Conservation (phyloP, 2,888 invertebrate species). For the Phlogophora meticulosa region DNA sequence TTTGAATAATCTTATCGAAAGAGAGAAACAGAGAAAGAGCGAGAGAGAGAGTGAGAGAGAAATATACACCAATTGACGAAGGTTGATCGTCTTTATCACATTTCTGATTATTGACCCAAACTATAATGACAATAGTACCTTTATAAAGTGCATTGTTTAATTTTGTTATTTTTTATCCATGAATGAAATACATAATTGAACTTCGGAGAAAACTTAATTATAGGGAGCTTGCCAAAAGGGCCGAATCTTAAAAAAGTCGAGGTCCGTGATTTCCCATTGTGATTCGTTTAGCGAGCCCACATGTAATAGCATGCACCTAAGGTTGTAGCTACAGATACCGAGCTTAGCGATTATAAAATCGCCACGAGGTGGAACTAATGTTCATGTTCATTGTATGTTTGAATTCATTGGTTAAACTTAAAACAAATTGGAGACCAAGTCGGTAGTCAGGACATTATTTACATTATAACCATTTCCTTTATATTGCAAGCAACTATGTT, state of each 20-base stretch:
- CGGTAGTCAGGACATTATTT: not conserved
- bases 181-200: constrained; percentile 12
- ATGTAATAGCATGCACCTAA: constrained; percentile 45
- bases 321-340: not conserved
- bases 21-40: too few relatives aligned
- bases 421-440: not conserved
- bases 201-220: constrained; percentile 50
- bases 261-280: constrained; percentile 57
- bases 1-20: too few relatives aligned
- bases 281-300: constrained; percentile 61
- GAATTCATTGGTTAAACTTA: too few relatives aligned
- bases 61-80: too few relatives aligned
- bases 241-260: constrained; percentile 35
- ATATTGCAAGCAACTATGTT: not conserved
- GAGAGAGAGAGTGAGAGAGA: too few relatives aligned
- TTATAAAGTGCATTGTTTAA: constrained; percentile 22
- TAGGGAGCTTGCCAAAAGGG: constrained; percentile 47
- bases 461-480: not conserved
- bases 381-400: not conserved
- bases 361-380: not conserved
- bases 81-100: too few relatives aligned
- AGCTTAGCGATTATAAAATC: constrained; percentile 25
- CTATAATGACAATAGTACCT: too few relatives aligned
- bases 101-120: too few relatives aligned
- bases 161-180: constrained; percentile 20